Base-by-base conservation (phyloP, 2,113 vertebrate species). In the Thryonomys swinderianus region DNA sequence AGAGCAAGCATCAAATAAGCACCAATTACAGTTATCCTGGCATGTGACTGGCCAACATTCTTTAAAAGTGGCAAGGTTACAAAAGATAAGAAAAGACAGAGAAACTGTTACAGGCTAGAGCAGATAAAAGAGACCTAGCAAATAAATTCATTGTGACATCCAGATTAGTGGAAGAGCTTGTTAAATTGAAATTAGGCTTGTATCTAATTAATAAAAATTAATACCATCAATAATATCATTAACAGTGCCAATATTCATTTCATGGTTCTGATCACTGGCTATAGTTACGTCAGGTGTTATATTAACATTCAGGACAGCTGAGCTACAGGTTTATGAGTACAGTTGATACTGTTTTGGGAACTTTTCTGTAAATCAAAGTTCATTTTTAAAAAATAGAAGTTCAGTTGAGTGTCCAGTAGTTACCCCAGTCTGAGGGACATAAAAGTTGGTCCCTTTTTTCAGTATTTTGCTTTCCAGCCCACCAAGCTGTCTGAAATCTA, bases 1-100 rank as follows among this genome's bases (percentile, higher is more conserved):
- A 66, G 71, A 95, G 67, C 81, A 79, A 73, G 55, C 32, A 71
- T 34, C 66, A 73, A 87, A 74, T 53, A 71, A 93, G 83, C 12
- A 57, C 67, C 67, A 8, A 0, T 74, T 82, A 83, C 84, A 53
- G 78, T 64, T 64, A 51, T 48, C 90, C 71, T 37, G n/a, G 85
- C 34, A 12, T 53, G 12, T 62, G 55, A 51, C 25, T 85, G 88
- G 85, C 64, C 1, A 12, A 27, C 34, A 21, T 51, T 84, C 59
- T 93, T 90, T 48, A 53, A 55, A 90, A 59, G 21, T n/a, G n/a
- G 27, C 62, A 83, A 64, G 20, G 67, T 59, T 85, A 82, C 45
- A 27, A 25, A 85, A 67, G 53, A 61, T 20, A 66, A 81, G 12
- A 48, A 48, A 57, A 84, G 67, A 45, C 55, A 21, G 32, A 73